phyloP scores from a whole-genome alignment of 2,113 vertebrate genomes.

The Semicossyphus pulcher region DNA sequence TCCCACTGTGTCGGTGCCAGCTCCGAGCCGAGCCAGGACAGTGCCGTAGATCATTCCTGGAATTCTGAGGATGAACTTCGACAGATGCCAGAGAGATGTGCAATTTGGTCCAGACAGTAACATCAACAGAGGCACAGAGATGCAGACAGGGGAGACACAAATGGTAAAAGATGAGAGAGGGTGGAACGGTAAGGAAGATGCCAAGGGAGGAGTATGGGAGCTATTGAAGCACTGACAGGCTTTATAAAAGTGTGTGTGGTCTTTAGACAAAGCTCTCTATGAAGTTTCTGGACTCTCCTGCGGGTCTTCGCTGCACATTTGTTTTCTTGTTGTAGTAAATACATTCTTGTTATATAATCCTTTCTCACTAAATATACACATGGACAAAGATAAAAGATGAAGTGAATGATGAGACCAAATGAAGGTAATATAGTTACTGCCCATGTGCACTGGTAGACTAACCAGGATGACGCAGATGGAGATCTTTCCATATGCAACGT shows the following conservation, averaged over 20 bases:
- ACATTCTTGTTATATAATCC: background rate
- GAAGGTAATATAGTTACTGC: background rate
- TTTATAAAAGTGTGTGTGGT: constrained; percentile 55
- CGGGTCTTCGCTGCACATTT: background rate
- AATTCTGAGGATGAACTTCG: constrained; percentile 54
- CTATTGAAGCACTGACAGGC: constrained; percentile 24
- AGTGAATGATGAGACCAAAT: background rate
- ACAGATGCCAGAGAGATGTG: constrained; percentile 49
- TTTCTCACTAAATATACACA: background rate
- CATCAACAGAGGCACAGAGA: constrained; percentile 47
- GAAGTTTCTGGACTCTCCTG: constrained; percentile 1
- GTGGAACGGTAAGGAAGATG: constrained; percentile 3
- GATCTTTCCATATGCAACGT: background rate
- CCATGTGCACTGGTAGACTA: constrained; percentile 3
- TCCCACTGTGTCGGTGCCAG: constrained; percentile 37
- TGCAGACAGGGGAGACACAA: constrained; percentile 17
- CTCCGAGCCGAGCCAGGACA: constrained; percentile 33
- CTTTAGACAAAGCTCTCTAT: constrained; percentile 1
- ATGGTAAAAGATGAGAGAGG: constrained; percentile 3
- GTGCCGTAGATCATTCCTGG: constrained; percentile 57
- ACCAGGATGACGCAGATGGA: constrained; percentile 12
- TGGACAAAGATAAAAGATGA: background rate
- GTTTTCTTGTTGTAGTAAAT: constrained; percentile 4
- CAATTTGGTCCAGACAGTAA: constrained; percentile 48
- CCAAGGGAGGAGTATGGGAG: constrained; percentile 7